These are phyloP conservation scores for Phania funesta DNA, from an alignment of 2,888 invertebrate species.

Conservation along the genomic window DNA sequence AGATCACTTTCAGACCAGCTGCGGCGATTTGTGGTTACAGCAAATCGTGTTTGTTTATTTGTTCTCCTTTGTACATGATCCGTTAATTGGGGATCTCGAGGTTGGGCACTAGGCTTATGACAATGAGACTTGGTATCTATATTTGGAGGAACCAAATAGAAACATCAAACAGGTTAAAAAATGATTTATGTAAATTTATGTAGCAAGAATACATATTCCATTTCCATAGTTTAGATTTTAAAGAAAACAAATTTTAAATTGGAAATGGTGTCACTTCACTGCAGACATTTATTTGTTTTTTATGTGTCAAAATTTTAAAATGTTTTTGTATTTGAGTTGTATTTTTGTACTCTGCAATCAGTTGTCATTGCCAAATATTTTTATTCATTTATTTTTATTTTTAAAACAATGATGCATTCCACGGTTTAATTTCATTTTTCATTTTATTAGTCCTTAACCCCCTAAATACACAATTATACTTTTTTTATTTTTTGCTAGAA, in stretches of 20 bases:
- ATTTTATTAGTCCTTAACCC: background rate
- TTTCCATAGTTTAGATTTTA: background rate
- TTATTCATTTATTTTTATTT: conserved; percentile 38
- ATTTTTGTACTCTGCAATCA: conserved; percentile 11
- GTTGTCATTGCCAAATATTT: conserved; percentile 53
- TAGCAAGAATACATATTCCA: background rate
- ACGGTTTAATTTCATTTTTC: background rate
- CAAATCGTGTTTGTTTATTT: conserved; percentile 78
- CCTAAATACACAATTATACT: background rate
- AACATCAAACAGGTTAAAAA: background rate
- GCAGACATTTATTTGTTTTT: conserved; percentile 16
- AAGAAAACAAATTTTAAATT: background rate
- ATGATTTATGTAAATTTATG: background rate
- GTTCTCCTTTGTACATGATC: conserved; percentile 47
- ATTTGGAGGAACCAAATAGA: conserved; percentile 58
- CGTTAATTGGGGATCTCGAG: conserved; percentile 28
- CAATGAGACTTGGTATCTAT: conserved; percentile 47
- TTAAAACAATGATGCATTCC: conserved; percentile 53
- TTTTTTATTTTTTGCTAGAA: background rate
- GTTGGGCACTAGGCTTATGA: conserved; percentile 35
- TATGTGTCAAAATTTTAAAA: conserved; percentile 21
- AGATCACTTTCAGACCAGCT: conserved; percentile 81
- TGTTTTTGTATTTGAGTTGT: conserved; percentile 41
- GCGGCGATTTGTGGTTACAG: conserved; percentile 76
- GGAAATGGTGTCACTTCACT: conserved; percentile 33